Base-by-base conservation (phyloP, 2,797 vertebrate genomes). In the Acestrorhynchus altus region DNA sequence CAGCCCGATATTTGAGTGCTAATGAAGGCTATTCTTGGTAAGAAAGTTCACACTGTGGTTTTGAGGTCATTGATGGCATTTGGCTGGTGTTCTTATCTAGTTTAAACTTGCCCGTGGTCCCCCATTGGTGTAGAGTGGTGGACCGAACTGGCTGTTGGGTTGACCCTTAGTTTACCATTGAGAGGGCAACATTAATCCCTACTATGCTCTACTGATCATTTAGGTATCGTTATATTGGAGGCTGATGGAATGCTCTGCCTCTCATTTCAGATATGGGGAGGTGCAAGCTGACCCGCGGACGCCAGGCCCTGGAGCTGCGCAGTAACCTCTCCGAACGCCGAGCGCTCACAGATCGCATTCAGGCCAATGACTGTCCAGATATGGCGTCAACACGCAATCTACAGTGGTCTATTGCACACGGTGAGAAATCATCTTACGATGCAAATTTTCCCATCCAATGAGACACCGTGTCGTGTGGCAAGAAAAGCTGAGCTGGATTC, bases 291-390 rank as follows among this genome's bases (percentile, higher is more conserved):
- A 95, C 94, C 0, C 90, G 90, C 16, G 95, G 95, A 8, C 88
- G 94, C 11, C 95, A 96, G 88, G 95, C 95, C 0, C 90, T 96
- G 89, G 95, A 96, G 89, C 92, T 96, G 4, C 93, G 94, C 74
- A 96, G 95, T 86, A 96, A 95, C 85, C 90, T 96, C 22, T 96
- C 93, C 0, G 95, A 96, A 82, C 89, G 95, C 18, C 92, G 95
- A 4, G 92, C 94, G 0, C 92, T 96, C 83, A 95, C 92, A 0
- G 95, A 96, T 81, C 84, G 57, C 46, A 94, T 96, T 78, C 20
- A 83, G 31, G 57, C 80, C 0, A 61, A 80, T 0, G 49, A 89
- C 0, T 92, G 91, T 28, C 89, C 73, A 1, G 89, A 88, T 0
- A 91, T 93, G 51, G 84, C 87, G 7, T 95, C 94, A 0, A 93